A percentile compares a stretch with the other conserved stretches of the same genome.
These are phyloP conservation scores for Parazoanthus swiftii DNA, from an alignment of 92 coral and sea anemone genomes.

Conservation along the genomic window DNA sequence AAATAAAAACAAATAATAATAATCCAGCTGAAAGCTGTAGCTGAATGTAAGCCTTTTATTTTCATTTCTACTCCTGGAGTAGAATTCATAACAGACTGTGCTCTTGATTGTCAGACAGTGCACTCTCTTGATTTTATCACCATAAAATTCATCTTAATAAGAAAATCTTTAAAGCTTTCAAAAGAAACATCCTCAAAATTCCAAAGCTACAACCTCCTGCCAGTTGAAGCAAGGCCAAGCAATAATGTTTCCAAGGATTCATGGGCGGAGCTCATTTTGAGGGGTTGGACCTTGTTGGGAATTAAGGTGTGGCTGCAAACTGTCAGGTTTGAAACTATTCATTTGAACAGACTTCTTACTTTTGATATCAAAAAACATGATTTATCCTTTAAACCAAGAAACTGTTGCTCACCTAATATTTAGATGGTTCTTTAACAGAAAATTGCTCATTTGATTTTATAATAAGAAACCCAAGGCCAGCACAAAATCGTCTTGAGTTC, in stretches of 20 bases:
- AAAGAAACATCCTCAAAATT: neutral
- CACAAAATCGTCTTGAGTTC: neutral
- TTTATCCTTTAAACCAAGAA: neutral
- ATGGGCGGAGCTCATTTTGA: constrained; percentile 13
- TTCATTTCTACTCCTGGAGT: neutral
- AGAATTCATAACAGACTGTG: neutral
- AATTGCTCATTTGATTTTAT: neutral
- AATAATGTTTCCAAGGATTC: neutral
- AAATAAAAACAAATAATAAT: neutral
- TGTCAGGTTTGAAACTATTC: neutral
- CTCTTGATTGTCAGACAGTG: neutral
- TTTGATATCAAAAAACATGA: neutral
- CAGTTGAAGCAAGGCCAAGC: neutral
- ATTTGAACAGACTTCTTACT: neutral
- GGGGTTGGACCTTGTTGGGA: constrained; percentile 6
- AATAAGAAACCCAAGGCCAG: neutral
- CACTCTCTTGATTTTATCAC: neutral
- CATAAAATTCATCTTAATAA: neutral
- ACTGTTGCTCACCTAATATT: too few species aligned
- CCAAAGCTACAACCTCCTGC: neutral
- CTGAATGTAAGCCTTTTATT: neutral
- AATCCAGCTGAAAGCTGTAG: neutral
- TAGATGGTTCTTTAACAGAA: neutral
- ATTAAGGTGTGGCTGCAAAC: constrained; percentile 30
- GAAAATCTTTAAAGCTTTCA: neutral